Evolutionary conservation across 2,797 vertebrate genomes (phyloP), one percentile per base, ranked within the genome.

Genomic region (Knipowitschia caucasica): DNA sequence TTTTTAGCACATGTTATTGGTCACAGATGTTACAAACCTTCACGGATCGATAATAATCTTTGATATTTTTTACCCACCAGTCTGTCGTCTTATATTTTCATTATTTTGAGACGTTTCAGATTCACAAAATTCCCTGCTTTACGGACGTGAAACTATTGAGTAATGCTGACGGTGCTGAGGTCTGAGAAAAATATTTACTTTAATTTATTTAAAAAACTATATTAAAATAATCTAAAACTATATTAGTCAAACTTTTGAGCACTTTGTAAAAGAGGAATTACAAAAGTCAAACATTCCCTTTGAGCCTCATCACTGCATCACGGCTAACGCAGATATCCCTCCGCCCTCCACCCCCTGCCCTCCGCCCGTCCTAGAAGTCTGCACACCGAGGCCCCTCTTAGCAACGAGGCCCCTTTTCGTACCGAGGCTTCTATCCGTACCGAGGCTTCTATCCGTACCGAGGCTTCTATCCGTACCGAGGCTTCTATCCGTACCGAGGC

Each of bases 201-300:
- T 36, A 70, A 68, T 67, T 82, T 60, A 68, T 64, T 66, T 20
- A 70, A 51, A 77, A 12, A 56, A 29, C 58, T 62, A 56, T 42
- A 45, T 50, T 72, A 56, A 71, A 74, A 67, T 34, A 9, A 26
- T 53, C 76, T 75, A 66, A 79, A 72, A 12, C 65, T 67, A 58
- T 65, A 56, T 70, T 57, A 62, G 27, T 47, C 17, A 79, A 82
- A 50, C 61, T 61, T 59, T 73, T 75, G 7, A 87, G 74, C 76
- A 80, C 80, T 88, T 84, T 73, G 69, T 80, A 81, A 68, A 66
- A 71, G 45, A 68, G n/a, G 67, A 75, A 77, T 66, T 47, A 75
- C 66, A 77, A 59, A 58, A 27, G 53, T 56, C 2, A 40, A 23
- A 39, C 27, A 56, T 59, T 78, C 75, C 73, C 77, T 78, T 69